Base-by-base conservation (phyloP, 1,140 invertebrate species). In the Brachystomella parvula region DNA sequence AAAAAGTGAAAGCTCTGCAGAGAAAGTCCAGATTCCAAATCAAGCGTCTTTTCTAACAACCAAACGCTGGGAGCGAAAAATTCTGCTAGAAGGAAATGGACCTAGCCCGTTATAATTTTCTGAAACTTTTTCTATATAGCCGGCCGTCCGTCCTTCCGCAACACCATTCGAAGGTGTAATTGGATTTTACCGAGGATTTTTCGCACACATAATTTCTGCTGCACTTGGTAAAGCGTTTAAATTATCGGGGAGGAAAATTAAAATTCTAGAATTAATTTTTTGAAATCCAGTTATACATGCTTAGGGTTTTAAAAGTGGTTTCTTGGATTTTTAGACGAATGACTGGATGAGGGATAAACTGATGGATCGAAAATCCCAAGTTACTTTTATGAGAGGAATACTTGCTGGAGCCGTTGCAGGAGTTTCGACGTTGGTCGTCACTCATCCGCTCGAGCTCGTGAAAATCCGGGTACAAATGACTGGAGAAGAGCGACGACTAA, bases 381-480 rank as follows among this genome's bases (percentile, higher is more conserved):
- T 99, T 63, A 82, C 89, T 1, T 64, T 95, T 0, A 88, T 82
- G 74, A 87, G 85, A 29, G 96, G 99, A 85, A 84, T 96, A 65
- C 65, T 97, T 17, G 90, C 96, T 66, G 96, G 96, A 67, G 92
- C 82, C 61, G 92, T 89, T 81, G 89, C 92, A 61, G 93, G 93
- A 72, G 90, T 82, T 56, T 92, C 89, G 3, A 92, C 95, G 82
- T 92, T 94, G 2, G 84, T 98, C 71, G 98, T 99, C 76, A 99
- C 96, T 17, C 99, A 99, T 84, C 96, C 96, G 0, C 79, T 99
- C 66, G 96, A 99, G 82, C 98, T 99, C 67, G 95, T 99, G 0
- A 99, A 99, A 82, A 99, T 99, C 77, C 86, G 96, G 2, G 80
- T 99, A 2, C 96, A 99, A 85, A 94, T 98, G 35, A 96, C 96